These are phyloP conservation scores for Hoplostethus atlanticus DNA, from an alignment of 2,797 vertebrate genomes.

Conservation along the genomic window DNA sequence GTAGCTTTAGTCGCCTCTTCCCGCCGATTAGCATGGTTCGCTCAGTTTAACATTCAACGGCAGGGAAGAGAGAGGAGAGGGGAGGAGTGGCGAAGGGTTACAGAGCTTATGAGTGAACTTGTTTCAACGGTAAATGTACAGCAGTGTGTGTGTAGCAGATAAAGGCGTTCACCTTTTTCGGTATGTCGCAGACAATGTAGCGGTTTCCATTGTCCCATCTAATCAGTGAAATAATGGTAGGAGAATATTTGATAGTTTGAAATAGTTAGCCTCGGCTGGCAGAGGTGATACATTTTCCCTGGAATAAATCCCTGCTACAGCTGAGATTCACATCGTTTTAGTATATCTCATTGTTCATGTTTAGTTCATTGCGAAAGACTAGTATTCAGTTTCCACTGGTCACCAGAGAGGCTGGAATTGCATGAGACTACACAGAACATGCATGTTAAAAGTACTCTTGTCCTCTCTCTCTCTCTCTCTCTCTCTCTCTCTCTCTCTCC, in stretches of 20 bases:
- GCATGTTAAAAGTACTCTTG: conserved; percentile 15
- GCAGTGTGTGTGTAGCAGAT: conserved; percentile 58
- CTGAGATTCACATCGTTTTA: neutral
- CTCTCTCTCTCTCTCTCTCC: conserved; percentile 11
- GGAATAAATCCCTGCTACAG: neutral
- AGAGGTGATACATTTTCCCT: conserved; percentile 1
- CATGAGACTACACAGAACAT: neutral
- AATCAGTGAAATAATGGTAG: conserved; percentile 39
- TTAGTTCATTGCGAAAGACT: neutral
- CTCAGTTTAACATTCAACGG: conserved; percentile 72
- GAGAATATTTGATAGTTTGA: neutral
- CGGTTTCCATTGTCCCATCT: conserved; percentile 43
- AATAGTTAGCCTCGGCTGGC: neutral
- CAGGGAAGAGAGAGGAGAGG: conserved; percentile 51
- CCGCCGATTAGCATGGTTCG: conserved; percentile 80
- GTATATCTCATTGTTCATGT: neutral
- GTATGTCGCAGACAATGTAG: conserved; percentile 47
- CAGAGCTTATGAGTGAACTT: conserved; percentile 69
- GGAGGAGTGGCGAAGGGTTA: conserved; percentile 55
- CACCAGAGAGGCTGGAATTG: neutral
- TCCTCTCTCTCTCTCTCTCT: conserved; percentile 7
- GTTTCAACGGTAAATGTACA: conserved; percentile 58
- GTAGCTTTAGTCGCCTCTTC: conserved; percentile 85
- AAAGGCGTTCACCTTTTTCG: conserved; percentile 55
- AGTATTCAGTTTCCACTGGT: neutral